Conservation (phyloP, 2,113 vertebrate genomes). For the Erythrocercus mccallii region DNA sequence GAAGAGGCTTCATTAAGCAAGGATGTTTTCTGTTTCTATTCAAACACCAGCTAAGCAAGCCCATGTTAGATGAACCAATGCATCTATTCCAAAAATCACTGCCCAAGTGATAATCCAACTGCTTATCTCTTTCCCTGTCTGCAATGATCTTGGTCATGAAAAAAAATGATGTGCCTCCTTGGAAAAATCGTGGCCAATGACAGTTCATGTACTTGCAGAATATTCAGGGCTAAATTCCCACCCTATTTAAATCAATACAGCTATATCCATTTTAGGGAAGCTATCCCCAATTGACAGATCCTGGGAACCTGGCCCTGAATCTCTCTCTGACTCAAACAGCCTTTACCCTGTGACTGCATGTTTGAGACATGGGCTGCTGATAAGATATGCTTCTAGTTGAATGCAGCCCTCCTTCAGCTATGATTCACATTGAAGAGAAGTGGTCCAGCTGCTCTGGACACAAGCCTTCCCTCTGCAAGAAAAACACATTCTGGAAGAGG, state of each 20-base stretch:
- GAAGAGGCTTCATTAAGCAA: background rate
- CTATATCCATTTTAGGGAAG: slow-evolving; percentile 21
- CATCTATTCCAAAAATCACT: background rate
- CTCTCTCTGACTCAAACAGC: background rate
- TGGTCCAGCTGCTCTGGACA: slow-evolving; percentile 15
- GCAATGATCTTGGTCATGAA: background rate
- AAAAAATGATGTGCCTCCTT: background rate
- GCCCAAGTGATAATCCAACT: background rate
- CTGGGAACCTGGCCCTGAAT: background rate
- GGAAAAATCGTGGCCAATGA: background rate
- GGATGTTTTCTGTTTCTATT: background rate
- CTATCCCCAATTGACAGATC: background rate
- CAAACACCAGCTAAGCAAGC: background rate
- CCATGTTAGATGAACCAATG: background rate
- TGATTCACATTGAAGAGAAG: background rate
- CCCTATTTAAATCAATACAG: background rate
- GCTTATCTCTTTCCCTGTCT: background rate
- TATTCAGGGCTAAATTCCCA: background rate
- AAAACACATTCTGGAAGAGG: background rate
- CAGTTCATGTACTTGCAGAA: background rate
- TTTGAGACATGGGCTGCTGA: background rate
- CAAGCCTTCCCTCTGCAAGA: background rate
- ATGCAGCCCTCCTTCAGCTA: background rate
- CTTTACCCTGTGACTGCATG: background rate
- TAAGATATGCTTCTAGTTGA: slow-evolving; percentile 2